Base-by-base conservation (phyloP, 2,113 vertebrate species). In the Romanogobio albipinnatus region DNA sequence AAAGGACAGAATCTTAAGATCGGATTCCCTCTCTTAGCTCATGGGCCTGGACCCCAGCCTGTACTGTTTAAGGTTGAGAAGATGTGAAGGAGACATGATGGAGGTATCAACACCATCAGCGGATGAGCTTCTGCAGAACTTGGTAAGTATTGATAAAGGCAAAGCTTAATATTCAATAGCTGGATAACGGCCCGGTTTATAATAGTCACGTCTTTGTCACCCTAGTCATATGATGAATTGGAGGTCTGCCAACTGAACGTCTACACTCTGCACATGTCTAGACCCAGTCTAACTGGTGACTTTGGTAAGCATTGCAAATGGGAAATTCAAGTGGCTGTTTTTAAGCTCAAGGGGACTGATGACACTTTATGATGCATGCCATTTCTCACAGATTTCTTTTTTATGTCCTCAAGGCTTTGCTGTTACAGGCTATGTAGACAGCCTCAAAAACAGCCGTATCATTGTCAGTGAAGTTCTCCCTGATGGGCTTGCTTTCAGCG, bases 341-440 rank as follows among this genome's bases (percentile, higher is more conserved):
- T 22, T 13, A 66, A 80, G 24, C 75, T 84, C 83, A 49, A 5
- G 36, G 70, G 78, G 29, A 53, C n/a, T n/a, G 19, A 24, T 53
- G 14, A 6, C 45, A 59, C 15, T 49, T 82, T 66, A 43, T 43
- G 45, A 1, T 64, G 64, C 14, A 9, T 14, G 19, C 36, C 26
- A 14, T 53, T 47, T 61, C 70, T 76, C 29, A 82, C 59, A 17
- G 13, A 2, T 9, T 70, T 39, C 7, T 76, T 17, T 64, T 47
- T 59, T 64, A 36, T 90, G 79, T 84, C 14, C 70, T 36, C 33
- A 76, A 98, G 97, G 97, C 4, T 98, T 99, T 86, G 96, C 96
- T 1, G 96, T 99, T 86, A 96, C 95, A 0, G 97, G 96, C 7
- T 96, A 96, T 86, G 93, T 97, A 78, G 96, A 96, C 14, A 93